phyloP scores from a whole-genome alignment of 2,888 invertebrate genomes.

The Ectemnius lituratus region DNA sequence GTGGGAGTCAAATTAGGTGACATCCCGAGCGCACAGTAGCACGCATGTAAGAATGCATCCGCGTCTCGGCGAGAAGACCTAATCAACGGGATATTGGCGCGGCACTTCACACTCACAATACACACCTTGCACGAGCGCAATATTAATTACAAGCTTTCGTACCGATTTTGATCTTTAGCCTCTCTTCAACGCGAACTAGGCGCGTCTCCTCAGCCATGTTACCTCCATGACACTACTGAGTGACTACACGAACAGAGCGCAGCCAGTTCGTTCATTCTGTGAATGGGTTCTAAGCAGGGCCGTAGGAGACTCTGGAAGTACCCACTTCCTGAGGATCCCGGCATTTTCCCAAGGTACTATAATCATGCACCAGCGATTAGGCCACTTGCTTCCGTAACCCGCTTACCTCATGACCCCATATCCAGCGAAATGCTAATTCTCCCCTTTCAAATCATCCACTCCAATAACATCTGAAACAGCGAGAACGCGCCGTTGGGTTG shows the following conservation, averaged over 20 bases:
- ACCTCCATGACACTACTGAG: conserved; percentile 85
- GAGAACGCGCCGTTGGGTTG: no score
- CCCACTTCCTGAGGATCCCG: conserved; percentile 23
- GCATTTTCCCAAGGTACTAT: background rate
- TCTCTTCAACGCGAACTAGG: conserved; percentile 94
- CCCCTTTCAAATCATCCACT: no score
- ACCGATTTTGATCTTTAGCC: conserved; percentile 97
- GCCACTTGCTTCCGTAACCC: conserved; percentile 8
- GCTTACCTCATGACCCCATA: conserved; percentile 6
- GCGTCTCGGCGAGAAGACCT: conserved; percentile 6
- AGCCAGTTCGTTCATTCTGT: conserved; percentile 71
- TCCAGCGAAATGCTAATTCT: background rate
- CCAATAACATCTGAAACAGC: no score
- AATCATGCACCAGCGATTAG: background rate
- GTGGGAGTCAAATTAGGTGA: conserved; percentile 62
- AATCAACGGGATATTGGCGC: conserved; percentile 15
- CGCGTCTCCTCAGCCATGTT: conserved; percentile 95
- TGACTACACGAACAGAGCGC: conserved; percentile 70
- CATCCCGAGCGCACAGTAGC: conserved; percentile 52
- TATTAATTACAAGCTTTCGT: conserved; percentile 75
- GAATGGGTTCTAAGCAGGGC: conserved; percentile 69
- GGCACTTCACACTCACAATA: conserved; percentile 1
- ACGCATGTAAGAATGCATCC: conserved; percentile 38
- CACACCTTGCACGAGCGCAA: conserved; percentile 24
- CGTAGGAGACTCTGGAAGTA: conserved; percentile 43